Evolutionary conservation across 2,113 vertebrate species (phyloP), one percentile per base, ranked within the genome.

Genomic region (Grallaria varia): DNA sequence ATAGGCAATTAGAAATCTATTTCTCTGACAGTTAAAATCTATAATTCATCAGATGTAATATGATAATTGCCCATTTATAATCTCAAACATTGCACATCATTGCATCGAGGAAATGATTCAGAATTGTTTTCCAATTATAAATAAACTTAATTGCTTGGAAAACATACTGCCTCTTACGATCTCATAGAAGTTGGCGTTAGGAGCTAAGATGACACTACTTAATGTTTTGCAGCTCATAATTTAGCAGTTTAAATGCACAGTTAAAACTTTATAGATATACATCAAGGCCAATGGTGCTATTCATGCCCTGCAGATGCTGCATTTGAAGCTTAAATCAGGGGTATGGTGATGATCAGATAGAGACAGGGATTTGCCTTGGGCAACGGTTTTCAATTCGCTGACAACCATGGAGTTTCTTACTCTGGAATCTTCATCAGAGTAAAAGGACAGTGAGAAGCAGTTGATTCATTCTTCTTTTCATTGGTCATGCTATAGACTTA

Each of bases 71-170:
- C 84, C 67, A 63, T 79, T 94, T 87, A 92, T 91, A 94, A 68
- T 72, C 71, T 88, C 66, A 74, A 90, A 88, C 78, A 82, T 49
- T 88, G 47, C 75, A 68, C 81, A 91, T 76, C 59, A 73, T 58
- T 76, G 30, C 75, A 62, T 35, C 82, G 66, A 71, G 73, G 78
- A 97, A 96, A 95, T 71, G 8, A 89, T 93, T 96, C 73, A 72
- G 90, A 96, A 95, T 91, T 85, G 82, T 81, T 93, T 96, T 90
- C 66, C 74, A 95, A 91, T 97, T 95, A 95, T 77, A 91, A 95
- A 95, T 92, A 94, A 96, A 92, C 40, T 92, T 92, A 96, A 96
- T 94, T 93, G 90, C 69, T 93, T 80, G 90, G 92, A 97, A 97
- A 97, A 87, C 64, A 85, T 77, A 87, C 52, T 64, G 22, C 87